phyloP scores from a whole-genome alignment of 2,113 vertebrate species.

The Edolisoma coerulescens region DNA sequence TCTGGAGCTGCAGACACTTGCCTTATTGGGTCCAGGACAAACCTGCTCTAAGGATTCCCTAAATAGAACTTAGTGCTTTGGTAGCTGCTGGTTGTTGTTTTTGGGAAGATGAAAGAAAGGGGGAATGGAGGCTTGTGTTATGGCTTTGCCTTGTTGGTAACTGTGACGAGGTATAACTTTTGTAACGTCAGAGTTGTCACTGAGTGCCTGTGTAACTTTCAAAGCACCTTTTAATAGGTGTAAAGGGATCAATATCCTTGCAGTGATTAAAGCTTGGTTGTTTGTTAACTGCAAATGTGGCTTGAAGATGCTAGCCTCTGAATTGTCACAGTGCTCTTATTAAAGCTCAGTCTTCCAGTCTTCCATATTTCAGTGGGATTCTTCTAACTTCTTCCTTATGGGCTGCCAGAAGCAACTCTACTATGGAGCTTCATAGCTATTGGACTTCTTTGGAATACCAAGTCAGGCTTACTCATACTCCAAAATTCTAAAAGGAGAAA shows the following conservation, averaged over 20 bases:
- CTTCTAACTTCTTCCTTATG: background rate
- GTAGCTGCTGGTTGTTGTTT: background rate
- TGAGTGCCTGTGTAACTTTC: background rate
- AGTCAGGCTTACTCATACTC: background rate
- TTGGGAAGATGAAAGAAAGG: background rate
- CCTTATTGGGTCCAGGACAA: conserved; percentile 25
- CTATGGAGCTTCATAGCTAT: background rate
- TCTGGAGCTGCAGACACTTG: conserved; percentile 67
- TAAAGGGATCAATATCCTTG: background rate
- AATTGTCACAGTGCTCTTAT: background rate
- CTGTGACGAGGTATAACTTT: background rate
- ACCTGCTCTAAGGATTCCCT: background rate
- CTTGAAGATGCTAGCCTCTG: background rate
- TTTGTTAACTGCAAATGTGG: background rate
- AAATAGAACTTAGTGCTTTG: background rate
- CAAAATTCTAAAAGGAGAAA: background rate
- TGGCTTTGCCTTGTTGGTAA: background rate
- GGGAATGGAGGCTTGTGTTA: background rate
- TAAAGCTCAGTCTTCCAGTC: background rate
- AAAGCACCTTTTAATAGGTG: background rate
- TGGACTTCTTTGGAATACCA: background rate
- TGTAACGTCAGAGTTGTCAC: background rate
- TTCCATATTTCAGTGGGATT: background rate
- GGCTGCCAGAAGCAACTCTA: background rate
- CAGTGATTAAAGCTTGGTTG: conserved; percentile 8